Percentiles rank a stretch among this genome's conserved stretches.
Evolutionary conservation across 2,113 vertebrate species (phyloP).

Genomic region (Phasianus colchicus): DNA sequence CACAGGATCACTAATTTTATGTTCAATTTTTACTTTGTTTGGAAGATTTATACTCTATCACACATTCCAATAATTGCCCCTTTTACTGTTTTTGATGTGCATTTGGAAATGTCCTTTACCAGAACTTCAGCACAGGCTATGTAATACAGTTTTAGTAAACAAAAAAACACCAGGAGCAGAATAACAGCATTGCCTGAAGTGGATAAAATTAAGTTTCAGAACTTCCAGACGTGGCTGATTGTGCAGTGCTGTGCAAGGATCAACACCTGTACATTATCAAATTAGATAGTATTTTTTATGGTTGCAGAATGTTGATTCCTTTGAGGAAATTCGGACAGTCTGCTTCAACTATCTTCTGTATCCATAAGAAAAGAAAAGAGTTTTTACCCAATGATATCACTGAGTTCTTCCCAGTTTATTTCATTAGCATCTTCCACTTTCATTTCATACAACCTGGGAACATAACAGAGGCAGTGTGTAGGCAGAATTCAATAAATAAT

Average conservation of each 20-base stretch:
- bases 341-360: not conserved
- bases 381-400: conserved; percentile 72
- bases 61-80: not conserved
- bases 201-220: not conserved
- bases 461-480: not conserved
- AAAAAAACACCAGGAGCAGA: not conserved
- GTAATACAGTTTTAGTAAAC: not conserved
- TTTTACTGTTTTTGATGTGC: not conserved
- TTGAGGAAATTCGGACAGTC: not conserved
- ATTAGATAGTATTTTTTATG: not conserved
- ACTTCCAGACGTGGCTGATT: not conserved
- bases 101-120: not conserved
- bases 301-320: not conserved
- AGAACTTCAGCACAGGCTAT: not conserved
- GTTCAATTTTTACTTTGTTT: not conserved
- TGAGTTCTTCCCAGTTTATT: conserved; percentile 79
- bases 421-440: conserved; percentile 73
- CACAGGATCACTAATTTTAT: not conserved
- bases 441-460: conserved; percentile 68
- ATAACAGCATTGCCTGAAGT: not conserved
- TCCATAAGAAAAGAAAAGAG: not conserved
- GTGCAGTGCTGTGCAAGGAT: not conserved
- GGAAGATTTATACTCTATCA: not conserved
- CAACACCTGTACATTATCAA: not conserved
- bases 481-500: not conserved